Conservation (phyloP, 1,140 invertebrate species). For the Harpegnathos saltator region DNA sequence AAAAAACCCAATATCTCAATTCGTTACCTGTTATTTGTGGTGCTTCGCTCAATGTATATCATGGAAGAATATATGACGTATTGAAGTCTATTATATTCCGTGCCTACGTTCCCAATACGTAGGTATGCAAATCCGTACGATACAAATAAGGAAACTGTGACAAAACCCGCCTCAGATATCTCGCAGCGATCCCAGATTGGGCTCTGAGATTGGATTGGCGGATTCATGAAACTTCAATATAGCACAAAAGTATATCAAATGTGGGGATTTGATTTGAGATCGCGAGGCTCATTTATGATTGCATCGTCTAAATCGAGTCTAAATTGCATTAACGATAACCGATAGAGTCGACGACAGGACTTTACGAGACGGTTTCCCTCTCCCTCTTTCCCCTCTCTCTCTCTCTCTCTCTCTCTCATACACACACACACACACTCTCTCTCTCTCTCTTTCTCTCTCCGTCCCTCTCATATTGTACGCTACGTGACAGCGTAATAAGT, state of each 20-base stretch:
- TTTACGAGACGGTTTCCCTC: neutral
- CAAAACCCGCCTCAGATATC: neutral
- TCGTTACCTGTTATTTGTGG: no score
- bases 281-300: no score
- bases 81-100: no score
- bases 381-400: no score
- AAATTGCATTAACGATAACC: conserved; percentile 22
- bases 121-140: neutral
- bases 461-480: conserved; percentile 8
- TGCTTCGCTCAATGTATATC: no score
- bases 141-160: neutral
- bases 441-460: no score
- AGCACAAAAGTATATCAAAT: neutral
- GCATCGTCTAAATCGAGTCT: neutral
- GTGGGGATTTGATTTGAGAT: neutral
- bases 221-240: neutral
- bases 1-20: no score
- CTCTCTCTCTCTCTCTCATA: no score
- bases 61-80: no score
- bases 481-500: conserved; percentile 75
- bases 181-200: neutral
- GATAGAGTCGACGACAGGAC: neutral
- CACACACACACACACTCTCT: no score
- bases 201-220: neutral
- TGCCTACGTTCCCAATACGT: no score